Evolutionary conservation across 2,797 vertebrate genomes (phyloP).

Genomic region (Notolabrus celidotus): DNA sequence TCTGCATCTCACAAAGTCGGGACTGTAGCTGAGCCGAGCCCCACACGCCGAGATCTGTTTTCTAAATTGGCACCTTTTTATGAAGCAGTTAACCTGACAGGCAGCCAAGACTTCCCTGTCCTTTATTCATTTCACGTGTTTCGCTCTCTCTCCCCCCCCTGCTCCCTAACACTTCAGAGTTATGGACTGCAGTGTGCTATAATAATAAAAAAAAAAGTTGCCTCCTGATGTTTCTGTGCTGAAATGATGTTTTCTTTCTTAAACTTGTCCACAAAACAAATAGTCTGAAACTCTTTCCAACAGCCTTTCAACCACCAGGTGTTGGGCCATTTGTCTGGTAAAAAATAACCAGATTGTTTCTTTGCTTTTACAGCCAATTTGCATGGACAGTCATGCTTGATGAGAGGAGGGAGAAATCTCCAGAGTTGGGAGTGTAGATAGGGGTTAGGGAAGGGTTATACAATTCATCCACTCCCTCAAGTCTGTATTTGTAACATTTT

Average conservation of each 20-base stretch:
- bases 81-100: conserved; percentile 71
- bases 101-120: conserved; percentile 61
- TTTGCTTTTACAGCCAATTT: conserved; percentile 67
- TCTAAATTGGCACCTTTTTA: conserved; percentile 68
- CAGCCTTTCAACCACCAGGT: conserved; percentile 43
- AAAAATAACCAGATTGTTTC: conserved; percentile 62
- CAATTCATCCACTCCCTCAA: conserved; percentile 68
- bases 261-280: conserved; percentile 47
- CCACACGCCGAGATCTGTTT: conserved; percentile 49
- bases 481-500: conserved; percentile 62
- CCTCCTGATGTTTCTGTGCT: conserved; percentile 30
- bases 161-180: conserved; percentile 20
- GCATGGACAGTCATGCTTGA: conserved; percentile 57
- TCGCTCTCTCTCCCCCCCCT: conserved; percentile 26
- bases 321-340: conserved; percentile 62
- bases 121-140: conserved; percentile 67
- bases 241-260: conserved; percentile 32
- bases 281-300: conserved; percentile 30
- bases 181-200: conserved; percentile 10
- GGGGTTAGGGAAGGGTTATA: conserved; percentile 75
- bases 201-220: background rate
- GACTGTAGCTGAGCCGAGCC: conserved; percentile 23
- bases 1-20: conserved; percentile 26
- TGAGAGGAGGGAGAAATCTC: conserved; percentile 48
- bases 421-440: conserved; percentile 50